Evolutionary conservation across 1,140 invertebrate genomes (phyloP), one percentile per base, ranked within the genome.

Genomic region (Tetraneura akinire): DNA sequence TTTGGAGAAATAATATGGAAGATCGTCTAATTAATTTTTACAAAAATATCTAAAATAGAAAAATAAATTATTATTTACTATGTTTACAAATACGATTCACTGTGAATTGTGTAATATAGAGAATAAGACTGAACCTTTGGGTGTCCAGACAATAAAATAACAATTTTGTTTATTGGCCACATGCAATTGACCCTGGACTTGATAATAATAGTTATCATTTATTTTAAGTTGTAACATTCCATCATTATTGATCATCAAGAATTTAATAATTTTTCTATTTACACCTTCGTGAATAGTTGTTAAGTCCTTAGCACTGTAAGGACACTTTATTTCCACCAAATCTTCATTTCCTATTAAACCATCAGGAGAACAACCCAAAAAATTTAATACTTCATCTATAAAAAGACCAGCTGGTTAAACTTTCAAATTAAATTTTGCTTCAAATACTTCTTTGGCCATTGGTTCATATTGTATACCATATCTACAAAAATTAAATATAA

Each of bases 201-300:
- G 3, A 37, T 37, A 37, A 37, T 37, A 37, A 37, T 37, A 37
- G 32, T 4, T 37, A 8, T 37, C 8, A 37, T 37, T 4, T 37
- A 37, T 4, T 37, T 37, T 37, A 4, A 37, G 32, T 8, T 37
- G 32, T 37, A 37, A 37, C 32, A 4, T 37, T 37, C 32, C 32
- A 3, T 3, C 32, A 8, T 37, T 37, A 8, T 37, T 37, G 32
- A 37, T 8, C 32, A 37, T 37, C 9, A 62, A 32, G 18, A 32
- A 62, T 37, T 62, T 62, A 32, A 62, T 32, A 4, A 1, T 62
- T 16, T 32, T 62, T 29, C 29, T 0, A 26, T 62, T 62, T 14
- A 26, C 60, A 62, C 26, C 60, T 62, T 62, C 60, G 29, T 62
- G 60, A n/a, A n/a, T n/a, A 14, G 60, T 26, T 14, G 60, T 62